phyloP scores from a whole-genome alignment of 1,140 invertebrate genomes.

The Epicauta chinensis region DNA sequence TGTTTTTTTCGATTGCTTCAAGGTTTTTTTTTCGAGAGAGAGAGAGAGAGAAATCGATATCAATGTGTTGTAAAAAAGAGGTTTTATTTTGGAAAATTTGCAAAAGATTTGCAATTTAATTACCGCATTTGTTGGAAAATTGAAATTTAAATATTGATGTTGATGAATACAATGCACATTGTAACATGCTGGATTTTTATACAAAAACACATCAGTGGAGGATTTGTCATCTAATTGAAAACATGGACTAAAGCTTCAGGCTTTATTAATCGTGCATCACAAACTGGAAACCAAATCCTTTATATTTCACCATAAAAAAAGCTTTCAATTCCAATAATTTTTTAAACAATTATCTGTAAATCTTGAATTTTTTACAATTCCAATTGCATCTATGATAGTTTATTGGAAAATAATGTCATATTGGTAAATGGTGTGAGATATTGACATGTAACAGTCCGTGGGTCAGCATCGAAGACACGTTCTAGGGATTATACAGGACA shows the following conservation, averaged over 20 bases:
- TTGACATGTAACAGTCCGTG: constrained; percentile 30
- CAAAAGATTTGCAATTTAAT: neutral
- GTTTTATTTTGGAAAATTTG: too few species aligned
- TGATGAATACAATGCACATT: constrained; percentile 6
- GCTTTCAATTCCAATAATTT: too few species aligned
- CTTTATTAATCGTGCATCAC: constrained; percentile 13
- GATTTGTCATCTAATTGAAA: constrained; percentile 17
- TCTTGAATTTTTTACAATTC: too few species aligned
- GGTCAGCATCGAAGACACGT: constrained; percentile 31
- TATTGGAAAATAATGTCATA: too few species aligned
- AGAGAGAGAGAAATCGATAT: too few species aligned
- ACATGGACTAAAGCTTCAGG: constrained; percentile 11
- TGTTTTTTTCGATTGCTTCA: neutral
- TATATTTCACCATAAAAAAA: too few species aligned
- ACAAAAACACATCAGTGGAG: constrained; percentile 11
- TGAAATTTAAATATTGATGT: constrained; percentile 1
- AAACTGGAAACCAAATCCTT: constrained; percentile 9
- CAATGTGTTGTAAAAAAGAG: too few species aligned
- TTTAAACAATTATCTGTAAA: too few species aligned
- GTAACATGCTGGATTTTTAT: constrained; percentile 14
- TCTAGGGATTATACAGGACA: constrained; percentile 25
- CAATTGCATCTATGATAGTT: too few species aligned
- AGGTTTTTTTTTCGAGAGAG: constrained; percentile 12
- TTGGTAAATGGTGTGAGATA: constrained; percentile 26
- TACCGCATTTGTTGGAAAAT: neutral